A percentile compares a stretch with the other conserved stretches of the same genome.
Conservation (phyloP, 2,888 invertebrate genomes). For the Lottia gigantea region DNA sequence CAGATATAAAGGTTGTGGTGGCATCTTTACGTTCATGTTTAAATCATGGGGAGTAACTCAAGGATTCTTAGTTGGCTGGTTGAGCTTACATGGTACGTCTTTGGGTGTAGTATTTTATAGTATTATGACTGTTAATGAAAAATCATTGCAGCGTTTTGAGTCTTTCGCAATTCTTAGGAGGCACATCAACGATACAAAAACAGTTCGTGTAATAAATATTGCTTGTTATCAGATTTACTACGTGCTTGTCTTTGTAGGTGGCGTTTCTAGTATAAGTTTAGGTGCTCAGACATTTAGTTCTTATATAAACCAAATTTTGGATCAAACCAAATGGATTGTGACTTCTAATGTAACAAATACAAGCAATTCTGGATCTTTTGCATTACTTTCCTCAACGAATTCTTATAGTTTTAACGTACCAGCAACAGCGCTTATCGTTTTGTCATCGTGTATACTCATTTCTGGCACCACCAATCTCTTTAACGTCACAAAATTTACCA, state of each 20-base stretch:
- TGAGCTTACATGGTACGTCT: not conserved
- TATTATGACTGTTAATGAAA: too few relatives aligned
- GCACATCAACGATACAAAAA: too few relatives aligned
- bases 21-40: not conserved
- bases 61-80: not conserved
- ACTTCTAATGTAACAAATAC: not conserved
- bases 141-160: too few relatives aligned
- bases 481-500: not conserved
- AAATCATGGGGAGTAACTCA: not conserved
- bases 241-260: too few relatives aligned
- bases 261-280: not conserved
- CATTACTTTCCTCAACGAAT: not conserved
- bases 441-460: not conserved
- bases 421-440: not conserved
- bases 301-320: not conserved
- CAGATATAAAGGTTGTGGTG: not conserved
- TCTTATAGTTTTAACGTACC: not conserved
- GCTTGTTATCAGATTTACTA: too few relatives aligned
- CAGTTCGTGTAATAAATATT: too few relatives aligned
- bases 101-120: too few relatives aligned
- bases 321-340: not conserved
- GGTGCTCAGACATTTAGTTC: not conserved
- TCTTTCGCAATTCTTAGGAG: too few relatives aligned
- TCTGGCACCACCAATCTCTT: not conserved
- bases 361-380: not conserved